Evolutionary conservation across 2,113 vertebrate species (phyloP).

Genomic region (Alligator sinensis): DNA sequence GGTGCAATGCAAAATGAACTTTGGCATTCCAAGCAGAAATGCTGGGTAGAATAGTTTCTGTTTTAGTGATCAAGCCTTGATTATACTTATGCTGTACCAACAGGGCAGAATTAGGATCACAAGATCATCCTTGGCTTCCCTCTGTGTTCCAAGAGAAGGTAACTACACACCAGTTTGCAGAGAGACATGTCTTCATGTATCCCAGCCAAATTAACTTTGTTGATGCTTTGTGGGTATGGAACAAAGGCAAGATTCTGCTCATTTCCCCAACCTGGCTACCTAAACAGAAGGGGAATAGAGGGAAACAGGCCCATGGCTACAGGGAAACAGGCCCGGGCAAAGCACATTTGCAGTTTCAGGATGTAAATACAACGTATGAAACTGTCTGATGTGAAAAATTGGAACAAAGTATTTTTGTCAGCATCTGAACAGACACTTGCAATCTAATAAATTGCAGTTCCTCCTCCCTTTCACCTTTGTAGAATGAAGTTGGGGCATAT

Average conservation of each 20-base stretch:
- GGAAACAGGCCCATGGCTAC: background rate
- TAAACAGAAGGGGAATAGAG: background rate
- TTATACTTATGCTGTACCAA: background rate
- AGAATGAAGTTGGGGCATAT: background rate
- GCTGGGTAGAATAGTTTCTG: background rate
- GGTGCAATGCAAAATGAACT: background rate
- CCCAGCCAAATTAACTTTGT: background rate
- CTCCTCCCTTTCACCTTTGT: background rate
- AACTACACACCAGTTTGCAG: background rate
- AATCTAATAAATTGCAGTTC: too few relatives aligned
- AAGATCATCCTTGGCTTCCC: background rate
- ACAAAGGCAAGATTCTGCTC: accelerated
- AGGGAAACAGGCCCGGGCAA: too few relatives aligned
- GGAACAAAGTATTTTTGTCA: too few relatives aligned
- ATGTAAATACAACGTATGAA: too few relatives aligned
- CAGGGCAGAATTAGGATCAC: accelerated
- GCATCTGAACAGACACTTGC: too few relatives aligned
- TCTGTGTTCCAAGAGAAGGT: accelerated
- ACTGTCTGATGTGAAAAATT: too few relatives aligned
- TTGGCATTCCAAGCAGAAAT: background rate
- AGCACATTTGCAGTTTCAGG: too few relatives aligned
- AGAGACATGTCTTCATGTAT: accelerated
- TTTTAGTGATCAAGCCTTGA: background rate
- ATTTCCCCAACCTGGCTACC: background rate
- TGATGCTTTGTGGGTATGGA: background rate